phyloP scores from a whole-genome alignment of 2,113 vertebrate species.

The Maccullochella peelii region DNA sequence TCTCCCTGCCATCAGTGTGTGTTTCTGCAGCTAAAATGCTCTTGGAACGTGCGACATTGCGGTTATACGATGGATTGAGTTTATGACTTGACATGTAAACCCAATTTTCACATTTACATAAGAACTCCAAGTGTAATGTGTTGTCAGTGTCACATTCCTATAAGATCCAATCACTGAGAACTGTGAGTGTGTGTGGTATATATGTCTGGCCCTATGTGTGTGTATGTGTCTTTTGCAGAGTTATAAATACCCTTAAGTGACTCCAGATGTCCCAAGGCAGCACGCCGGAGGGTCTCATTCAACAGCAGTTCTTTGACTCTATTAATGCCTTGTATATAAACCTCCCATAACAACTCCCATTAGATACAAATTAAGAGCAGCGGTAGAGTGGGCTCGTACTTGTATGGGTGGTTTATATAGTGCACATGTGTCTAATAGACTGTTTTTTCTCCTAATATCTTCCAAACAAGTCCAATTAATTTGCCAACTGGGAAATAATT shows the following conservation, averaged over 20 bases:
- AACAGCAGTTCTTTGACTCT: constrained; percentile 75
- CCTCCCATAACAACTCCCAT: constrained; percentile 75
- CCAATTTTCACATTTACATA: constrained; percentile 71
- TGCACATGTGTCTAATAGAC: constrained; percentile 51
- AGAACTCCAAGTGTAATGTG: constrained; percentile 34
- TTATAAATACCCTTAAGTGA: constrained; percentile 80
- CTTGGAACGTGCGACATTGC: constrained; percentile 22
- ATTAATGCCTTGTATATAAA: constrained; percentile 81
- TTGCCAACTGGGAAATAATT: constrained; percentile 44
- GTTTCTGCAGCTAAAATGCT: constrained; percentile 27
- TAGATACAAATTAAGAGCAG: constrained; percentile 70
- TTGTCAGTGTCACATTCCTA: constrained; percentile 68
- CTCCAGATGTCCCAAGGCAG: constrained; percentile 80
- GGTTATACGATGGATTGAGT: constrained; percentile 55
- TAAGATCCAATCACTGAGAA: constrained; percentile 55
- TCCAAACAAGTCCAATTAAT: constrained; percentile 59
- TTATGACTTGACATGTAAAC: constrained; percentile 71
- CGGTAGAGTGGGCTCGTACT: constrained; percentile 27
- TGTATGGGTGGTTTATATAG: constrained; percentile 49
- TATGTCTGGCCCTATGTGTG: constrained; percentile 51
- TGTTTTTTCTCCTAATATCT: constrained; percentile 58
- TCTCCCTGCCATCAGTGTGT: constrained; percentile 5
- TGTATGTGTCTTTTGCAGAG: constrained; percentile 62
- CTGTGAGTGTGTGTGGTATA: constrained; percentile 51
- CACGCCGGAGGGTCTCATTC: constrained; percentile 74